phyloP scores from a whole-genome alignment of 2,888 invertebrate species.

The Mayetiola destructor region DNA sequence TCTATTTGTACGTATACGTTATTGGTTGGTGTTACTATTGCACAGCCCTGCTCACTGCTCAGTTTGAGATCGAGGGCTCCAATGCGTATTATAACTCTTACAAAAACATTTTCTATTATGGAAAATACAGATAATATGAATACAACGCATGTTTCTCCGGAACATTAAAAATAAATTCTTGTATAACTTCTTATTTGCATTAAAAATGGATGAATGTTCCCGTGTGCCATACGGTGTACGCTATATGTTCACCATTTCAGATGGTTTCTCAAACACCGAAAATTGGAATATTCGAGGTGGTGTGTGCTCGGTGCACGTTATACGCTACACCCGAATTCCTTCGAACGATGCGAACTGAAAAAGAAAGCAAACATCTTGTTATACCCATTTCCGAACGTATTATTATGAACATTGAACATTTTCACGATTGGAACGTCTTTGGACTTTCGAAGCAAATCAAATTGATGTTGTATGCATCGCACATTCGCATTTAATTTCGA shows the following conservation, averaged over 20 bases:
- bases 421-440: too few relatives aligned
- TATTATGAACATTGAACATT: too few relatives aligned
- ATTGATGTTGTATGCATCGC: conserved; percentile 6
- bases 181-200: conserved; percentile 10
- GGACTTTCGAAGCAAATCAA: background rate
- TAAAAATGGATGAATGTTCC: too few relatives aligned
- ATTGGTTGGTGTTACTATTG: too few relatives aligned
- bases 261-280: background rate
- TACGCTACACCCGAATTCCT: background rate
- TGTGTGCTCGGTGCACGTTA: background rate
- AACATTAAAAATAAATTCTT: conserved; percentile 12
- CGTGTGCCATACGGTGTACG: background rate
- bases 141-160: conserved; percentile 12
- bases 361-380: conserved; percentile 1
- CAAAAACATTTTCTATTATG: too few relatives aligned
- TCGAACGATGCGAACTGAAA: background rate
- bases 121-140: conserved; percentile 9
- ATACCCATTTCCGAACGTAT: background rate
- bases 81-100: too few relatives aligned
- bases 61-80: too few relatives aligned
- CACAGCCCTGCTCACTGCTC: too few relatives aligned
- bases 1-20: background rate
- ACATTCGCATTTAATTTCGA: background rate
- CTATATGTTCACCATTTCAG: background rate
- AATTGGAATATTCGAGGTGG: background rate